Percentiles rank a stretch among this genome's conserved stretches.
These are phyloP conservation scores for Epsilonema sp. DNA, from an alignment of 2,888 invertebrate species.

Conservation along the genomic window DNA sequence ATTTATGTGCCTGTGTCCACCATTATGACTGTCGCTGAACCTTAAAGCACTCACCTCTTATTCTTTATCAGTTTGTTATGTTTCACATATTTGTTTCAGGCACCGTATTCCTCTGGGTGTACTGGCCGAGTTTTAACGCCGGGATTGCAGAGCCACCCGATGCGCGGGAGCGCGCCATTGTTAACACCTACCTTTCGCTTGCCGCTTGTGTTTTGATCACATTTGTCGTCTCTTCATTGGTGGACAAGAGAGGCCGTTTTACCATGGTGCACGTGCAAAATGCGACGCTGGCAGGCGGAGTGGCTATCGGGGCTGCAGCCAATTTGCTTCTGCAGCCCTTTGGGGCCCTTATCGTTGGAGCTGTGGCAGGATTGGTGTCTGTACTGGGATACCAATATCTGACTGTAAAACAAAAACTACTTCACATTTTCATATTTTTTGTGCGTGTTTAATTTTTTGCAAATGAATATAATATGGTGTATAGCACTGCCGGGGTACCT, in stretches of 20 bases:
- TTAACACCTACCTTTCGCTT: slow-evolving; percentile 78
- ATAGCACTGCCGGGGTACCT: too few relatives aligned
- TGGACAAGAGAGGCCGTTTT: slow-evolving; percentile 35
- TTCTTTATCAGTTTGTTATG: neutral
- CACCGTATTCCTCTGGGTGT: slow-evolving; percentile 74
- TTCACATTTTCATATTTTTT: neutral
- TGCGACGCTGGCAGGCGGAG: slow-evolving; percentile 35
- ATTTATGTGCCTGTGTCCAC: too few relatives aligned
- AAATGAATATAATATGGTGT: too few relatives aligned
- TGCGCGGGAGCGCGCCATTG: slow-evolving; percentile 48
- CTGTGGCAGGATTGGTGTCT: slow-evolving; percentile 20
- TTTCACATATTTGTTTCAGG: slow-evolving; percentile 37
- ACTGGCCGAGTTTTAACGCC: slow-evolving; percentile 87
- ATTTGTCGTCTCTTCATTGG: slow-evolving; percentile 58
- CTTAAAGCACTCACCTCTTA: neutral
- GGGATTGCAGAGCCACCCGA: slow-evolving; percentile 28
- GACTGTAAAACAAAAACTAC: slow-evolving; percentile 15
- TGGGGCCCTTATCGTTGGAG: slow-evolving; percentile 26
- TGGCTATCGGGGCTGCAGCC: slow-evolving; percentile 32
- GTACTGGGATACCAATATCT: slow-evolving; percentile 24
- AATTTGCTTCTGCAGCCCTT: slow-evolving; percentile 32
- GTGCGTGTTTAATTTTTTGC: too few relatives aligned
- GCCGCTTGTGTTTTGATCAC: slow-evolving; percentile 58
- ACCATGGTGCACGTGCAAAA: slow-evolving; percentile 35
- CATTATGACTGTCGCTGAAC: neutral